A percentile compares a stretch with the other conserved stretches of the same genome.
These are phyloP conservation scores for Lagorchestes hirsutus DNA, from an alignment of 2,797 vertebrate genomes.

Conservation along the genomic window DNA sequence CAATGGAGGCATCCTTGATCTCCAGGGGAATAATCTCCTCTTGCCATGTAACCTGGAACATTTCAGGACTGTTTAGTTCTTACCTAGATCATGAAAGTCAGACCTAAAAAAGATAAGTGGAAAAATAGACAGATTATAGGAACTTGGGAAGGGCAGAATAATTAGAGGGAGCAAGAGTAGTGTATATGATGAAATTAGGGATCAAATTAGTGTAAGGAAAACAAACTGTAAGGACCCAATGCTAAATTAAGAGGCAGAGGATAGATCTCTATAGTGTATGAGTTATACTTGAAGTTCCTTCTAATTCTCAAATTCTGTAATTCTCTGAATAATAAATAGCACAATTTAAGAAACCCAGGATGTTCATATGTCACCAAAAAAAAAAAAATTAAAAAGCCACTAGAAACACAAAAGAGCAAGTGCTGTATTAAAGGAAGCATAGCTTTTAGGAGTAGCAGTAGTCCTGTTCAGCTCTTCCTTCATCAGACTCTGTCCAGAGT, in stretches of 20 bases:
- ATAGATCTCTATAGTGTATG: background rate
- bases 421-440: background rate
- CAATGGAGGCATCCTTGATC: no score
- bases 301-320: no score
- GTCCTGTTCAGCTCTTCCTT: background rate
- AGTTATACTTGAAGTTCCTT: background rate
- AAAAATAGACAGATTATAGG: background rate
- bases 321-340: no score
- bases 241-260: background rate
- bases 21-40: no score
- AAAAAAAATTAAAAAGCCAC: background rate
- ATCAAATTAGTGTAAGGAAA: background rate
- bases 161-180: background rate
- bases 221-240: background rate
- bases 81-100: background rate
- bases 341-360: background rate
- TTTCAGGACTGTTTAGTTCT: no score
- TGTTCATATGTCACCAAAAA: background rate
- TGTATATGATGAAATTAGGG: background rate
- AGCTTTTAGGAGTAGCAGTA: background rate
- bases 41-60: no score
- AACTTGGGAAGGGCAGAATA: background rate
- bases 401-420: background rate
- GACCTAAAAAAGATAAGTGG: background rate
- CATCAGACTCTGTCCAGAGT: background rate